These are phyloP conservation scores for Natrix natrix DNA, from an alignment of 2,797 vertebrate genomes.

Conservation along the genomic window DNA sequence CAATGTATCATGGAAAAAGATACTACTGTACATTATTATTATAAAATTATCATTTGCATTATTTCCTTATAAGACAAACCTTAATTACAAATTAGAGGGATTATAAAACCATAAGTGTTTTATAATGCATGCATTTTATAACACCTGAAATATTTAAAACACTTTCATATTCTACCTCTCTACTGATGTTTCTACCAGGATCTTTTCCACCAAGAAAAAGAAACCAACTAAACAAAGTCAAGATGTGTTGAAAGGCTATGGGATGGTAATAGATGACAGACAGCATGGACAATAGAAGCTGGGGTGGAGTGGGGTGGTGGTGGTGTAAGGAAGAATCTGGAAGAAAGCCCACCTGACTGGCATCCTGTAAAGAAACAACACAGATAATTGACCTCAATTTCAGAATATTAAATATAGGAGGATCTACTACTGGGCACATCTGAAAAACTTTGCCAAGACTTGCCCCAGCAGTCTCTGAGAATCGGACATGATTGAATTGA, in stretches of 20 bases:
- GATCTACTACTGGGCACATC: neutral
- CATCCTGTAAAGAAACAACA: neutral
- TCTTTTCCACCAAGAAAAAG: neutral
- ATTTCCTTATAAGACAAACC: neutral
- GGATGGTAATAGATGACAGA: neutral
- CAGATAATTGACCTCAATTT: neutral
- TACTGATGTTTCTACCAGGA: neutral
- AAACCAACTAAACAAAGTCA: neutral
- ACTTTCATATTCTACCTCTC: neutral
- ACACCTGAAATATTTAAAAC: neutral
- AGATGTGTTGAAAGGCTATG: neutral
- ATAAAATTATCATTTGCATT: neutral
- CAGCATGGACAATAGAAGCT: neutral
- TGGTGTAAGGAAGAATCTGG: neutral
- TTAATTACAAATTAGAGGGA: neutral
- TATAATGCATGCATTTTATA: neutral
- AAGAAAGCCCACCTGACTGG: neutral
- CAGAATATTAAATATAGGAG: neutral
- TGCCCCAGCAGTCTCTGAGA: neutral
- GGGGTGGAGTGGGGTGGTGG: too few species aligned
- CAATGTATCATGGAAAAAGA: neutral
- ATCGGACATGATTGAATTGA: neutral
- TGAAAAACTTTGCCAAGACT: neutral
- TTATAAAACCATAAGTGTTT: neutral
- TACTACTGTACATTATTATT: neutral